Evolutionary conservation across 2,888 invertebrate genomes (phyloP).

Genomic region (Drosophila ezoana): DNA sequence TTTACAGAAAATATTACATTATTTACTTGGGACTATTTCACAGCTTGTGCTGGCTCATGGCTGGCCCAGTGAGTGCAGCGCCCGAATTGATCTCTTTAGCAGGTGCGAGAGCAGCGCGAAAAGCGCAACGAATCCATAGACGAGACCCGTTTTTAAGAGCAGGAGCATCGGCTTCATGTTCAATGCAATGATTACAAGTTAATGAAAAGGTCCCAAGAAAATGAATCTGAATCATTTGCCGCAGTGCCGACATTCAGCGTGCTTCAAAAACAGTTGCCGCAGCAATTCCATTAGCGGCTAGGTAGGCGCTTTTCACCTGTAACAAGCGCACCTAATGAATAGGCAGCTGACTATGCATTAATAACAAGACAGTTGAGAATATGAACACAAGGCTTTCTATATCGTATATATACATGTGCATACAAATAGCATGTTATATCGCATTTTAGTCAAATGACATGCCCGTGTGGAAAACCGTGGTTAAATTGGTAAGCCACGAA

Average conservation of each 20-base stretch:
- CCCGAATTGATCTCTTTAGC: conserved; percentile 51
- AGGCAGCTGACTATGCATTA: conserved; percentile 43
- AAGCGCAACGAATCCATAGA: conserved; percentile 64
- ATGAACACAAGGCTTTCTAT: conserved; percentile 12
- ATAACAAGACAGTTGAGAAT: conserved; percentile 38
- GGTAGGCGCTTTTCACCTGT: not conserved
- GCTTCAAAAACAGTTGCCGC: not conserved
- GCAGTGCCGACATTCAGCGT: too few relatives aligned
- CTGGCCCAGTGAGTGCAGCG: conserved; percentile 22
- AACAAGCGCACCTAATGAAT: conserved; percentile 1
- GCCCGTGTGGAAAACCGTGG: conserved; percentile 14
- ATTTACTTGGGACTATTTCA: not conserved
- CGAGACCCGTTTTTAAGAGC: conserved; percentile 52
- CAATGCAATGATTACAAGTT: not conserved
- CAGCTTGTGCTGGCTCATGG: not conserved
- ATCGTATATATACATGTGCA: not conserved
- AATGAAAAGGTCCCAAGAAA: not conserved
- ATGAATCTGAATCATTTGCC: not conserved
- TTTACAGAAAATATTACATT: too few relatives aligned
- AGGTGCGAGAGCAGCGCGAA: conserved; percentile 59
- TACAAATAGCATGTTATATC: not conserved
- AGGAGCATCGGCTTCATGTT: conserved; percentile 62
- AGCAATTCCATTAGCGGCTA: not conserved
- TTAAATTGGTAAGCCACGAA: conserved; percentile 13
- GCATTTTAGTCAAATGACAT: conserved; percentile 11